A percentile compares a stretch with the other conserved stretches of the same genome.
Conservation (phyloP, 2,797 vertebrate species). For the Pseudochromis fuscus region DNA sequence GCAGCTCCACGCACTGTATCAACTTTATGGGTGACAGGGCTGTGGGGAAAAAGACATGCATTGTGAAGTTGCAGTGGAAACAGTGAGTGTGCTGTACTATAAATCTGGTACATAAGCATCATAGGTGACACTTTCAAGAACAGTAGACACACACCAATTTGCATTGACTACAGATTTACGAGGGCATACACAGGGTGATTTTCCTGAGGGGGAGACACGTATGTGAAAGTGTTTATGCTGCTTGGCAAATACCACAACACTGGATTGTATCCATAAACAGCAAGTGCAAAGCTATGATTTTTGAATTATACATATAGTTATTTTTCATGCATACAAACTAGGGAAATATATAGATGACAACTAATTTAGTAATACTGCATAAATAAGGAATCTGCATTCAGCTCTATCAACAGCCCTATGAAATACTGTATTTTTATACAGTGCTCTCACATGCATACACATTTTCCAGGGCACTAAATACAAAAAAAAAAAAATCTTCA, state of each 20-base stretch:
- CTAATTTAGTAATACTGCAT: constrained; percentile 21
- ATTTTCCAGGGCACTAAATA: constrained; percentile 53
- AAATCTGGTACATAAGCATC: constrained; percentile 44
- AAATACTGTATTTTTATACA: constrained; percentile 26
- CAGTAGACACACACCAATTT: constrained; percentile 43
- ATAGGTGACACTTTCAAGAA: constrained; percentile 55
- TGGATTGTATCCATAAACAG: constrained; percentile 32
- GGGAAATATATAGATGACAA: constrained; percentile 28
- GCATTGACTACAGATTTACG: constrained; percentile 51
- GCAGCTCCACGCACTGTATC: constrained; percentile 25
- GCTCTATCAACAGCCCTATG: constrained; percentile 19
- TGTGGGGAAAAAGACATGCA: constrained; percentile 22
- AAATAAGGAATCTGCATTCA: constrained; percentile 23
- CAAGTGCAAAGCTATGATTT: constrained; percentile 28
- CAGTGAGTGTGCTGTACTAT: constrained; percentile 19
- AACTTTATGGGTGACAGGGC: constrained; percentile 44
- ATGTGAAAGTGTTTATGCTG: constrained; percentile 20
- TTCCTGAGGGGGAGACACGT: constrained; percentile 20
- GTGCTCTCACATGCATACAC: constrained; percentile 23
- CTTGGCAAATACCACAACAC: constrained; percentile 34
- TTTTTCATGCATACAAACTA: constrained; percentile 24
- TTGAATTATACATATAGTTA: constrained; percentile 39
- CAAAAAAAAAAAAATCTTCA: constrained; percentile 46
- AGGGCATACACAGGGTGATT: constrained; percentile 34
- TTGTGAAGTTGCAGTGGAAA: constrained; percentile 29